Base-by-base conservation (phyloP, 1,140 invertebrate species). In the Cephus cinctus region DNA sequence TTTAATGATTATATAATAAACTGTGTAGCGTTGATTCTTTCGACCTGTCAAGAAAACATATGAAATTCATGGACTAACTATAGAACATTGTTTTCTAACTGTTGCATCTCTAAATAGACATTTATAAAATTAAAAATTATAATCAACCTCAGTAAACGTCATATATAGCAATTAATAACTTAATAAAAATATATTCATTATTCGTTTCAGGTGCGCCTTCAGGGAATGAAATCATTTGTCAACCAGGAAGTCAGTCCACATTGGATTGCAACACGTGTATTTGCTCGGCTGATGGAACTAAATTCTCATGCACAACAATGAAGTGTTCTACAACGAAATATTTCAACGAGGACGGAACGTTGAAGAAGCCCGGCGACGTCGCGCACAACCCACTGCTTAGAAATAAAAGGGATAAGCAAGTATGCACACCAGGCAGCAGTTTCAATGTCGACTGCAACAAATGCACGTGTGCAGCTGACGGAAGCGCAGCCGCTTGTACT, bases 261-360 rank as follows among this genome's bases (percentile, higher is more conserved):
- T 14, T 45, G 5, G 54, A 56, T n/a, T 56, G 54, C 40, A 56
- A 56, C 30, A 41, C 21, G 3, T 47, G 47, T 27, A 2, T 25
- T 9, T 49, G 47, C 19, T 32, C 15, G 4, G 5, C 16, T 0
- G 18, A 32, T 11, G 47, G 47, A 12, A 41, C 22, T 12, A 8
- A 5, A n/a, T 20, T 35, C 15, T 6, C 3, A 1, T 49, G 47
- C 9, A 43, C 47, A n/a, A 6, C 40, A 15, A 46, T 41, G 39
- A 11, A 23, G 21, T 41, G 39, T 20, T 8, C 14, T 2, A 15
- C 39, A 11, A n/a, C 3, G 11, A 20, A 41, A 41, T 41, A 21
- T 15, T 41, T 21, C 14, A 41, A 23, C 12, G 16, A 14, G 15
- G 39, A 41, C 22, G 39, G 39, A 14, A 18, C 39, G 2, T 2